These are phyloP conservation scores for Myotis davidii DNA, from an alignment of 2,113 vertebrate genomes.

Conservation along the genomic window DNA sequence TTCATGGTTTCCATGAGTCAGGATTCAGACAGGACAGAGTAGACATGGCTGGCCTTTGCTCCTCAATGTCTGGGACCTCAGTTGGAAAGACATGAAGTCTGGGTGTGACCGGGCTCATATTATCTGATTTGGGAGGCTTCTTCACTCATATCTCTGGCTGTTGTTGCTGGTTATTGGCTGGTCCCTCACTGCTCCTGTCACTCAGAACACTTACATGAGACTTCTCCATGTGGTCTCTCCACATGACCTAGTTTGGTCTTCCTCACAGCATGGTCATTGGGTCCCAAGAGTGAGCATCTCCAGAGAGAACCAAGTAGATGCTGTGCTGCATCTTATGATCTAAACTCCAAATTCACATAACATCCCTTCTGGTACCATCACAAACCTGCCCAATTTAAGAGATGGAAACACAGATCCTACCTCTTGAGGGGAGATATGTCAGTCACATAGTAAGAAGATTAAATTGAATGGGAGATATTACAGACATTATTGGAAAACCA, in stretches of 20 bases:
- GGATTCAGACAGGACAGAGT: neutral
- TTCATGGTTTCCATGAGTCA: neutral
- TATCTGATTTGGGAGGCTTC: neutral
- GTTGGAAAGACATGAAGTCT: neutral
- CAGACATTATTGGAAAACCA: conserved; percentile 1
- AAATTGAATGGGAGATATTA: neutral
- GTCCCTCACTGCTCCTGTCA: neutral
- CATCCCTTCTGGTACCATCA: neutral
- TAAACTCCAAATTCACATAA: neutral
- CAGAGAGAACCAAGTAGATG: neutral
- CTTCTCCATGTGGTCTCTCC: neutral
- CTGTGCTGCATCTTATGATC: neutral
- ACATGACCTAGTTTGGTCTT: neutral
- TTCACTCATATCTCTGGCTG: neutral
- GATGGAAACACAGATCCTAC: neutral
- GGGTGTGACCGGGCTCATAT: neutral
- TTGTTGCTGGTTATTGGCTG: neutral
- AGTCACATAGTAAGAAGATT: neutral
- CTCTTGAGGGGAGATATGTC: neutral
- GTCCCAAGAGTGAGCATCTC: neutral
- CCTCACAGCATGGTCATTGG: neutral
- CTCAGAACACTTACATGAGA: neutral
- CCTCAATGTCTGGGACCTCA: neutral
- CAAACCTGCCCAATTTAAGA: neutral
- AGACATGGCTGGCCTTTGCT: neutral